Base-by-base conservation (phyloP, 2,113 vertebrate genomes). In the Lepisosteus osseus region DNA sequence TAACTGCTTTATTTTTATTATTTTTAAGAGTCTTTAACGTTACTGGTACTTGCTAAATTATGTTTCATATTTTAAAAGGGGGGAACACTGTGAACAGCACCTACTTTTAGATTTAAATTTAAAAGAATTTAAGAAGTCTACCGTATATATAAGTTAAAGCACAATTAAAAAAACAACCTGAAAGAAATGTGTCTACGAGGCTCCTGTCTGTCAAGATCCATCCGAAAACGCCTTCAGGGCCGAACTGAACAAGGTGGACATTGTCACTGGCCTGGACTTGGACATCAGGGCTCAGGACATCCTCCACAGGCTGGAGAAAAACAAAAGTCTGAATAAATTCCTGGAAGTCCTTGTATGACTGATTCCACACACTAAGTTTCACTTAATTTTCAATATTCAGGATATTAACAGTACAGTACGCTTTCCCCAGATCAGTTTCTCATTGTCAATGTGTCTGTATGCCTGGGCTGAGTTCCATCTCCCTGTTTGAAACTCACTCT, bases 211-310 rank as follows among this genome's bases (percentile, higher is more conserved):
- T 89, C 63, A 93, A 77, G 78, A 98, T 77, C 71, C 95, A 92
- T 11, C 96, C 94, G 61, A 96, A 94, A 45, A 95, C 85, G 8
- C 96, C 95, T 0, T 73, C 73, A 14, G 93, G 78, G 5, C 83
- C 86, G 78, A 95, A 95, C 8, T 95, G 88, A 44, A 94, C 86
- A 63, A 98, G 85, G 69, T 94, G 88, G 65, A 93, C 90, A 62
- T 81, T 85, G 65, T 89, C 82, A 54, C 91, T 92, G 63, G 77
- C 81, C 70, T 79, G 83, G 65, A 90, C 29, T 0, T 91, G 89
- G 4, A 85, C 81, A 57, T 97, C 94, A 51, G 95, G 95, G 41
- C 95, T 95, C 78, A 98, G 84, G 65, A 94, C 77, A 0, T 91
- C 84, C 0, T 66, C 15, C 65, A 96, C 17, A 68, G 89, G 90